Evolutionary conservation across 2,888 invertebrate species (phyloP), one percentile per base, ranked within the genome.

Genomic region (Andricus quercusramuli): DNA sequence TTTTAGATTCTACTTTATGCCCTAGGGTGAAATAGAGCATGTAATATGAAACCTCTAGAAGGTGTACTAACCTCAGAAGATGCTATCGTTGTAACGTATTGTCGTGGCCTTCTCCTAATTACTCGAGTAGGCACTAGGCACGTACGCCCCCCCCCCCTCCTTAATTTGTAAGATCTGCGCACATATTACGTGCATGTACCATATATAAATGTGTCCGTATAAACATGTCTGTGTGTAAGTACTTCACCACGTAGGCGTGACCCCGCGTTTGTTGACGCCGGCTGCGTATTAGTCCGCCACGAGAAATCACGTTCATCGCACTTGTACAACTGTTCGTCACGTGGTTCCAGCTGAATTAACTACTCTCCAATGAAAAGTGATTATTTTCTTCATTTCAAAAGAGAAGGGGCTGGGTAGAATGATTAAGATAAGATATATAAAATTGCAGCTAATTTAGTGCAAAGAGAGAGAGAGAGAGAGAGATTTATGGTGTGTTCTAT

Each of bases 11-110:
- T 47, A 32, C 70, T 22, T 68, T 44, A 29, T 1, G 11, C 51
- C 13, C 51, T 17, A 51, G 32, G 32, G 51, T 25, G 32, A 70
- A 70, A 70, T 70, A 51, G 29, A 70, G 70, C 70, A 51, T 51
- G 13, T 32, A 70, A 70, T 70, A 56, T 51, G 51, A 47, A 70
- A 70, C 32, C 20, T 70, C 51, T 20, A 51, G 70, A 47, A 47
- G 70, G 51, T 70, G 51, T 51, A 82, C 79, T 83, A 83, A 83
- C 77, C 65, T 44, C 59, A 79, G 47, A 22, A 84, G 84, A 84
- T 84, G 77, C 20, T 84, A 84, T 84, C 83, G 77, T 79, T 47
- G 68, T 83, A 83, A 84, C 68, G 80, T 84, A 84, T 83, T 84
- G 83, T 83, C 83, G 83, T 77, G 81, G 78, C 79, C 82, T 80